Base-by-base conservation (phyloP, 2,113 vertebrate species). In the Phrynosoma blainvillii region DNA sequence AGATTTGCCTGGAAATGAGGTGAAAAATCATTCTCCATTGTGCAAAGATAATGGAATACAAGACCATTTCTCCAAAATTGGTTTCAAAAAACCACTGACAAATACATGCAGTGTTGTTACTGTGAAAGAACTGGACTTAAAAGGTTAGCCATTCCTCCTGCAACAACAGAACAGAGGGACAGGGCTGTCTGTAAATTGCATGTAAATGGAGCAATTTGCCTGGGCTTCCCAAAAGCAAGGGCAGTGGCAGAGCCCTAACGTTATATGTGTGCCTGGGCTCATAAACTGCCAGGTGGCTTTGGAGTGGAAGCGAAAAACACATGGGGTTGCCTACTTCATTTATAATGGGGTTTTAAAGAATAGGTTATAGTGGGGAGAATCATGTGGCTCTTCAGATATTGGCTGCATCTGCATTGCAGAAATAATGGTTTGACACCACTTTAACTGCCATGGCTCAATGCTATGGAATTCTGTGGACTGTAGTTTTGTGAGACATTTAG, bases 1-100 rank as follows among this genome's bases (percentile, higher is more conserved):
- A 81, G 52, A 42, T 74, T 81, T 81, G 86, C 32, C 79, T 81
- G 70, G 8, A 73, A 87, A 73, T 27, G 2, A 88, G 87, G 92
- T 84, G 87, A 77, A 47, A 92, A 93, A 90, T 86, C 0, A 0
- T 87, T 30, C 56, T 89, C 87, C 90, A 92, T 93, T 88, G 79
- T 91, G 77, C 92, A 75, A 85, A 65, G n/a, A 27, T 81, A 91
- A 88, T 89, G 47, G 59, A 56, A 82, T 75, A 71, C n/a, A 90
- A 79, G 82, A 79, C 91, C 75, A 47, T 78, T 47, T 92, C 87
- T 93, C 92, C 85, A 94, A 90, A 94, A 91, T 88, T 71, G n/a
- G 47, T 14, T 87, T 87, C 42, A 78, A 87, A 87, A 87, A 73
- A 30, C 66, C 56, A 21, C 32, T 87, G n/a, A 71, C 32, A 80